phyloP scores from a whole-genome alignment of 2,888 invertebrate genomes.

The Nasonovia ribisnigri region DNA sequence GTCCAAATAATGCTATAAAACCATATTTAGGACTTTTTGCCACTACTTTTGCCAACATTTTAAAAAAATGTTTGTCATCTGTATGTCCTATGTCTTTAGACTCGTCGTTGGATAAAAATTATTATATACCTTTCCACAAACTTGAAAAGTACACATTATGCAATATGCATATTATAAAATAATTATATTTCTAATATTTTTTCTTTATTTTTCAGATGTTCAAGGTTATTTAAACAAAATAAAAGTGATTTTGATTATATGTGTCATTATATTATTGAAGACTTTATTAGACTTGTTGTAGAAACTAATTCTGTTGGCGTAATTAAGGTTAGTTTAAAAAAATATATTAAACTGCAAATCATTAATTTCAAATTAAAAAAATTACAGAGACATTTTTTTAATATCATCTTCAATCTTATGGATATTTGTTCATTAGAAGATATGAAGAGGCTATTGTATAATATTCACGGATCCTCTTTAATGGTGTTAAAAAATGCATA shows the following conservation, averaged over 20 bases:
- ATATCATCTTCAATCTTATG: constrained; percentile 42
- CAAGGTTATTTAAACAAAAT: constrained; percentile 44
- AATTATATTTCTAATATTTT: not conserved
- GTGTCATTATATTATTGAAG: constrained; percentile 9
- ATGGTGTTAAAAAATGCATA: not conserved
- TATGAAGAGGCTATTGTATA: not conserved
- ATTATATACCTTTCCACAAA: constrained; percentile 33
- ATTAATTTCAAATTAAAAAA: not conserved
- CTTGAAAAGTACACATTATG: constrained; percentile 39
- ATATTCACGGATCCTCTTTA: constrained; percentile 16
- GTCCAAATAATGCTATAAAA: constrained; percentile 26
- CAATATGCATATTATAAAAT: not conserved
- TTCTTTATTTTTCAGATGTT: constrained; percentile 33
- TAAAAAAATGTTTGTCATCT: constrained; percentile 30
- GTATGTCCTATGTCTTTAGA: not conserved
- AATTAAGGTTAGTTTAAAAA: constrained; percentile 11
- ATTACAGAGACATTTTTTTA: constrained; percentile 18
- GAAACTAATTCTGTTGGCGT: not conserved
- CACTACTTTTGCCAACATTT: not conserved
- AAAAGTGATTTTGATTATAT: constrained; percentile 25
- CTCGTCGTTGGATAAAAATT: not conserved
- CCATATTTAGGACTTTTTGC: constrained; percentile 32
- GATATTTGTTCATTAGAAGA: not conserved
- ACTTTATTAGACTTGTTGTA: not conserved
- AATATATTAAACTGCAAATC: not conserved